These are phyloP conservation scores for Vesta saturnalis DNA, from an alignment of 2,888 invertebrate genomes.

Conservation along the genomic window DNA sequence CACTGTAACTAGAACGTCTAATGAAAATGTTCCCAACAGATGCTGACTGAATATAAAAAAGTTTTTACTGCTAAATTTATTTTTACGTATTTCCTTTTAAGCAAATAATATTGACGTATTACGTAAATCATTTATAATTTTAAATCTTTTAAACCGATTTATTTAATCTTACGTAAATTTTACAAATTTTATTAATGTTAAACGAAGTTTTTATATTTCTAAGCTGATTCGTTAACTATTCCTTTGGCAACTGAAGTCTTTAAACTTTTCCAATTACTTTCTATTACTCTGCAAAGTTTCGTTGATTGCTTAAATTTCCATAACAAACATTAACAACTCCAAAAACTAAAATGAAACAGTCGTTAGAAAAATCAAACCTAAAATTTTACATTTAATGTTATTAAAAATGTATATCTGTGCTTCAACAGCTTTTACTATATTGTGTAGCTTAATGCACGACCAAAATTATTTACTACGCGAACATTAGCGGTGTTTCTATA, in stretches of 20 bases:
- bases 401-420: no score
- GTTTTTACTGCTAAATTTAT: conserved; percentile 28
- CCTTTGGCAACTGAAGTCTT: conserved; percentile 2
- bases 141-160: not conserved
- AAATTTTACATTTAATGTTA: not conserved
- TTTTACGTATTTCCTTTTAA: conserved; percentile 20
- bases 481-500: not conserved
- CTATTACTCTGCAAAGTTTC: conserved; percentile 18
- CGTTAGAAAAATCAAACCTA: not conserved
- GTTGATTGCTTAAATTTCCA: conserved; percentile 16
- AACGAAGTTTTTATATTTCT: conserved; percentile 1
- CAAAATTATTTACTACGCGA: no score
- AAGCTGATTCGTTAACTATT: conserved; percentile 9
- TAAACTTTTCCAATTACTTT: conserved; percentile 22
- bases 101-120: not conserved
- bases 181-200: not conserved
- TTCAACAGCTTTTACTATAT: no score
- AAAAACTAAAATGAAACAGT: conserved; percentile 6
- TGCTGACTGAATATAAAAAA: conserved; percentile 38
- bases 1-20: conserved; percentile 35
- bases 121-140: not conserved
- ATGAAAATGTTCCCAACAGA: conserved; percentile 41
- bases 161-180: not conserved
- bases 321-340: conserved; percentile 12
- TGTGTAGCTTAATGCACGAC: no score